Base-by-base conservation (phyloP, 2,797 vertebrate genomes). In the Molossus alvarezi region DNA sequence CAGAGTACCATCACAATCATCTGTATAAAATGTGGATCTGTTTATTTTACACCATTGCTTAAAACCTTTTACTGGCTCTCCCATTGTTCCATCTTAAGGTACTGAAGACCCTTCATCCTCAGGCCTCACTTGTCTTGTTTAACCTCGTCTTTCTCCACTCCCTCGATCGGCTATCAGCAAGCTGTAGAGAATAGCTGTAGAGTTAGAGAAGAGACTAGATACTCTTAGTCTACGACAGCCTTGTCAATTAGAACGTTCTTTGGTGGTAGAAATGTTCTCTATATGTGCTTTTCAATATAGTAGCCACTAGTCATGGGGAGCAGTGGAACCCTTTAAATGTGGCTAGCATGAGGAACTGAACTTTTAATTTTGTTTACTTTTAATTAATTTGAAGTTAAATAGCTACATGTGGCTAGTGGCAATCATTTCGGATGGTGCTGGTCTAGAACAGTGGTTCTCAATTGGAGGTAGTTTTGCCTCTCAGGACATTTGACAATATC, bases 371-470 rank as follows among this genome's bases (percentile, higher is more conserved):
- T 48, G 75, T 60, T 75, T 77, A 11, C 72, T 67, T 91, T 84
- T 37, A 75, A 27, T 79, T 81, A 87, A 58, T 67, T 84, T 95
- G n/a, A 79, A 88, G 21, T 60, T 57, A 77, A 90, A 81, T 58
- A 84, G 45, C 25, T 45, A 65, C 3, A 67, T 65, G 62, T 53
- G 23, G 27, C 58, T 64, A 62, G 41, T 83, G 41, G n/a, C 23
- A 55, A 48, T 76, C 53, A 69, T 33, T 62, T 55, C 79, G 41
- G 9, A 41, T 72, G 89, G 12, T 17, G 45, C 29, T 81, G 53
- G 51, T 88, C 72, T 64, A 55, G 45, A 95, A 41, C 45, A 92
- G 9, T 92, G 23, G 11, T 93, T 93, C 27, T 90, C 71, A 90
- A 10, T 33, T 29, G 29, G 72, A 57, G 55, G 12, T 29, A 79